Conservation (phyloP, 2,797 vertebrate species). For the Tiaroga cobitis region DNA sequence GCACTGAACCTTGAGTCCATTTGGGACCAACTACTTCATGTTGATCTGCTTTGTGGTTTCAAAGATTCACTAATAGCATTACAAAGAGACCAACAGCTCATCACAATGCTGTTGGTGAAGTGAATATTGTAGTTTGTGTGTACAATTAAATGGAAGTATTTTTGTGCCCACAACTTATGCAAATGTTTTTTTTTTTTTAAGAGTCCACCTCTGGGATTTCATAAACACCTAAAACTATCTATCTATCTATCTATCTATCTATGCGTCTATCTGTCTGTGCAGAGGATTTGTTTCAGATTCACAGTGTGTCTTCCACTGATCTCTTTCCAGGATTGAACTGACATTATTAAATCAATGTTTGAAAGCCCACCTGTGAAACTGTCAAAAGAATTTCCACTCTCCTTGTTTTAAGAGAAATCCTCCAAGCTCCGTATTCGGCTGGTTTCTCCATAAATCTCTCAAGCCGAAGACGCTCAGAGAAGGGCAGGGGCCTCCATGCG, state of each 20-base stretch:
- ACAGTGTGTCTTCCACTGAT: slow-evolving; percentile 24
- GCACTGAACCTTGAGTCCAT: background rate
- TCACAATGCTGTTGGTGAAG: slow-evolving; percentile 8
- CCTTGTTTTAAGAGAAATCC: slow-evolving; percentile 16
- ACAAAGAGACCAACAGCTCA: slow-evolving; percentile 21
- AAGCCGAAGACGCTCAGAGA: background rate
- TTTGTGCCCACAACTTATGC: slow-evolving; percentile 3
- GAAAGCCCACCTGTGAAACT: slow-evolving; percentile 21
- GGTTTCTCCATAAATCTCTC: slow-evolving; percentile 38
- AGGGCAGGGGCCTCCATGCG: background rate
- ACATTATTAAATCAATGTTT: slow-evolving; percentile 47
- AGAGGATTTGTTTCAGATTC: background rate
- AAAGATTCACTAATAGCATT: slow-evolving; percentile 26
- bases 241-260: background rate
- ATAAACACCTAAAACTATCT: background rate
- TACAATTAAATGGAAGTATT: background rate
- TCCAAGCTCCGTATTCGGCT: background rate
- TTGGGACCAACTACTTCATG: slow-evolving; percentile 16
- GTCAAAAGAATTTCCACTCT: slow-evolving; percentile 36
- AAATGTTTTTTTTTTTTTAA: background rate
- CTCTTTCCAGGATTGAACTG: slow-evolving; percentile 23
- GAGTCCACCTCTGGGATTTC: slow-evolving; percentile 8
- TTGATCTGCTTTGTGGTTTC: slow-evolving; percentile 19
- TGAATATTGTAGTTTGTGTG: background rate
- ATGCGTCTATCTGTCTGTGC: background rate